phyloP scores from a whole-genome alignment of 2,113 vertebrate species.

The Epinephelus lanceolatus region DNA sequence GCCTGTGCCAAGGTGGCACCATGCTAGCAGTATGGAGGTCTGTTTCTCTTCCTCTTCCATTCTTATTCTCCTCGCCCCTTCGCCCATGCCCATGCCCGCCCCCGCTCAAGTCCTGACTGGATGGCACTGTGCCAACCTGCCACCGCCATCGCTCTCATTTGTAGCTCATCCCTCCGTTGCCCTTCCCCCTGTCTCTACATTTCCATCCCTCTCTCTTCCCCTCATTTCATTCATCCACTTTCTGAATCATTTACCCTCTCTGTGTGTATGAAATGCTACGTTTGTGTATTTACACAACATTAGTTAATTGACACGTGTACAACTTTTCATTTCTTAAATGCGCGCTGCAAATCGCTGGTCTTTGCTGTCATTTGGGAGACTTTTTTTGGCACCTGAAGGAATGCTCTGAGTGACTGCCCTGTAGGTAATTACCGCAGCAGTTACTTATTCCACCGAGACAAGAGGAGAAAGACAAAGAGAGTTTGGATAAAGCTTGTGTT shows the following conservation, averaged over 20 bases:
- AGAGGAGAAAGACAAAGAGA: conserved; percentile 65
- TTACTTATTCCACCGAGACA: conserved; percentile 79
- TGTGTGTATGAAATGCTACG: conserved; percentile 14
- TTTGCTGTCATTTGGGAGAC: conserved; percentile 54
- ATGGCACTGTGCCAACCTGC: conserved; percentile 86
- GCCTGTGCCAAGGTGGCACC: conserved; percentile 79
- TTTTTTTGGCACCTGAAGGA: conserved; percentile 77
- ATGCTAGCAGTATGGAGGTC: conserved; percentile 75
- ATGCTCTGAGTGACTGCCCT: conserved; percentile 55
- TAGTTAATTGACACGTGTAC: background rate
- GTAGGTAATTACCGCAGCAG: conserved; percentile 75
- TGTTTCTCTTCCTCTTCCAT: conserved; percentile 78
- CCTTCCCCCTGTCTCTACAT: conserved; percentile 80
- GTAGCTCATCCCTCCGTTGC: conserved; percentile 81
- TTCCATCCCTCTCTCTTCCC: conserved; percentile 68
- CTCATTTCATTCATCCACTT: conserved; percentile 67
- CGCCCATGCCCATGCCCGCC: conserved; percentile 82
- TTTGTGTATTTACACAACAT: conserved; percentile 19
- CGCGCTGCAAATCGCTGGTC: background rate
- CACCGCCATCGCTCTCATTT: conserved; percentile 84
- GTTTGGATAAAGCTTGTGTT: conserved; percentile 76
- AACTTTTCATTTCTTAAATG: conserved; percentile 38
- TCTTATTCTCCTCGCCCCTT: conserved; percentile 80
- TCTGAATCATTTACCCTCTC: conserved; percentile 48
- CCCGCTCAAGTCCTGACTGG: conserved; percentile 84